Evolutionary conservation across 2,113 vertebrate genomes (phyloP).

Genomic region (Python bivittatus): DNA sequence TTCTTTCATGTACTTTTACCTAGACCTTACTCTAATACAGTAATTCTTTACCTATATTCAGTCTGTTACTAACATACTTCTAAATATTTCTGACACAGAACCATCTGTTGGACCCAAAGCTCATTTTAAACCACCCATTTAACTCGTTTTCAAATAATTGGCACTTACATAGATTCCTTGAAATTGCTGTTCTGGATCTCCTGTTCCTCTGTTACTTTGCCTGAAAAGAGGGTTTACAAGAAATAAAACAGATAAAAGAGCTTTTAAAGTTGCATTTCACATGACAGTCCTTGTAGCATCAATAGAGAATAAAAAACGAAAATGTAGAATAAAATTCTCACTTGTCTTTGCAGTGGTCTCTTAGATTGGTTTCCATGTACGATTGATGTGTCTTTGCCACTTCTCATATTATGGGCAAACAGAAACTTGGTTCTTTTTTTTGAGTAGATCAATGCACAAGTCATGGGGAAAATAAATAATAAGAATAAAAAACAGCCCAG

Average conservation of each 20-base stretch:
- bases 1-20: not conserved
- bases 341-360: not conserved
- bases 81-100: not conserved
- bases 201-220: not conserved
- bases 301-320: not conserved
- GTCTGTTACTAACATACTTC: not conserved
- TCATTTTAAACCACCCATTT: not conserved
- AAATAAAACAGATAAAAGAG: not conserved
- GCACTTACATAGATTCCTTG: not conserved
- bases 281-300: not conserved
- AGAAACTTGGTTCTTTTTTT: not conserved
- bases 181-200: not conserved
- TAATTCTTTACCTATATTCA: not conserved
- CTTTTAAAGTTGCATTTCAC: not conserved
- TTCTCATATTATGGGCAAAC: not conserved
- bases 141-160: not conserved
- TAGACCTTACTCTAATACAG: not conserved
- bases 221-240: not conserved
- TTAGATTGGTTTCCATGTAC: not conserved
- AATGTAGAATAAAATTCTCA: not conserved
- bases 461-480: not conserved
- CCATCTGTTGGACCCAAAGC: not conserved
- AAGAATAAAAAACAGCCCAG: not conserved
- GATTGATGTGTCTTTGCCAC: not conserved
- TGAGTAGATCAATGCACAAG: not conserved